phyloP scores from a whole-genome alignment of 1,140 invertebrate genomes.

The Wasmannia auropunctata region DNA sequence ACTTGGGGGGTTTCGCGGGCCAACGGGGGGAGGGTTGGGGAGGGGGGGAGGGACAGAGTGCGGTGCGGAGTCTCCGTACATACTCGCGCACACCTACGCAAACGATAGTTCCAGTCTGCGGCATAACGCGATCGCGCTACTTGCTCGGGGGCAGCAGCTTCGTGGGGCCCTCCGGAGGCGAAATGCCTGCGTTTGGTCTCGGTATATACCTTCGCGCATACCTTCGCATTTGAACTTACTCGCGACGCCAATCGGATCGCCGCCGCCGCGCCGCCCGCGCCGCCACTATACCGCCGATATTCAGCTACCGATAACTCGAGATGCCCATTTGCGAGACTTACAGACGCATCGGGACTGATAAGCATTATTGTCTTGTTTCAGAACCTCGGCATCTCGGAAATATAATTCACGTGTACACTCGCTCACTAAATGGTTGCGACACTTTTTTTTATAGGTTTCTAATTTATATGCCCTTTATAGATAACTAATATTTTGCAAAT shows the following conservation, averaged over 20 bases:
- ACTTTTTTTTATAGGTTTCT: too few relatives aligned
- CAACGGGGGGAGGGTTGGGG: too few relatives aligned
- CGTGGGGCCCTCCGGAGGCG: slow-evolving; percentile 68
- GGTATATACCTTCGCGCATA: slow-evolving; percentile 67
- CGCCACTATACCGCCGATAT: slow-evolving; percentile 26
- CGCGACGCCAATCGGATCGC: slow-evolving; percentile 64
- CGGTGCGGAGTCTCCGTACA: slow-evolving; percentile 64
- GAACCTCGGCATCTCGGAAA: neutral
- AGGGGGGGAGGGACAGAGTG: slow-evolving; percentile 28
- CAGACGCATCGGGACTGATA: neutral
- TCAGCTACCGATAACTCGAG: slow-evolving; percentile 34
- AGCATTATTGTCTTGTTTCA: slow-evolving; percentile 7
- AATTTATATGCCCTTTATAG: too few relatives aligned
- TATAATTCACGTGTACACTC: neutral
- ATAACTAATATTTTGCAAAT: too few relatives aligned
- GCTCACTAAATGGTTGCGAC: too few relatives aligned
- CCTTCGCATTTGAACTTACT: slow-evolving; percentile 68
- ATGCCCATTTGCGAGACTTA: neutral
- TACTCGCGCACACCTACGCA: slow-evolving; percentile 61
- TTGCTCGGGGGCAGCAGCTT: slow-evolving; percentile 67
- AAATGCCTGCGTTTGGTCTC: slow-evolving; percentile 66
- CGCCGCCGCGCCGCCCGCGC: neutral
- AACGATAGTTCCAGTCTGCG: slow-evolving; percentile 71
- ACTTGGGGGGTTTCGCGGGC: slow-evolving; percentile 55
- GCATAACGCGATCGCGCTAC: slow-evolving; percentile 78